Percentiles rank a stretch among this genome's conserved stretches.
Conservation (phyloP, 2,113 vertebrate genomes). For the Pyxicephalus adspersus region DNA sequence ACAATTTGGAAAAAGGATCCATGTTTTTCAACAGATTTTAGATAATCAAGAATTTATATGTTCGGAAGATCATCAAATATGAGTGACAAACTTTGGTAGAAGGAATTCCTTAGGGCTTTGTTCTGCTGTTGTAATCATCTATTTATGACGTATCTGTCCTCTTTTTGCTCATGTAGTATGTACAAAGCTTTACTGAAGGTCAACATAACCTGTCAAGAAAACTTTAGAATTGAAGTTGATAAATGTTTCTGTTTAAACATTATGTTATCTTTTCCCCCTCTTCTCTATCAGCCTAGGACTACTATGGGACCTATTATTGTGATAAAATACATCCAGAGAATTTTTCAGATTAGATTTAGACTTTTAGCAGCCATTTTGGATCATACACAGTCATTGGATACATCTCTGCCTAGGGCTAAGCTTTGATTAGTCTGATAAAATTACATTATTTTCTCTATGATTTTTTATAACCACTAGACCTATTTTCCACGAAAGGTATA, state of each 20-base stretch:
- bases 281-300: conserved; percentile 3
- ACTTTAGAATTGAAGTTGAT: conserved; percentile 24
- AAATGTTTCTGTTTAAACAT: conserved; percentile 45
- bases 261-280: conserved; percentile 24
- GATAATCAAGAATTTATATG: conserved; percentile 21
- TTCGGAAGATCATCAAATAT: conserved; percentile 31
- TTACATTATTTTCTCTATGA: background rate
- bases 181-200: conserved; percentile 35
- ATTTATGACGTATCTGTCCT: conserved; percentile 48
- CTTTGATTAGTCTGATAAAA: conserved; percentile 29
- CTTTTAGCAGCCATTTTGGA: conserved; percentile 23
- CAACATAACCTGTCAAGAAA: conserved; percentile 40
- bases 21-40: conserved; percentile 27
- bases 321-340: conserved; percentile 36
- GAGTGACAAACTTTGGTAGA: conserved; percentile 31
- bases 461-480: conserved; percentile 16
- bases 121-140: conserved; percentile 40
- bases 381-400: conserved; percentile 9
- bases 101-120: conserved; percentile 37
- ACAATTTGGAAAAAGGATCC: background rate
- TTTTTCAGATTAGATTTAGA: conserved; percentile 22
- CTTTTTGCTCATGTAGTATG: conserved; percentile 21
- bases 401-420: conserved; percentile 21
- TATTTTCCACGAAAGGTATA: conserved; percentile 15
- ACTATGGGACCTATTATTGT: conserved; percentile 31